phyloP scores from a whole-genome alignment of 2,113 vertebrate species.

The Gnathonemus longibarbis region DNA sequence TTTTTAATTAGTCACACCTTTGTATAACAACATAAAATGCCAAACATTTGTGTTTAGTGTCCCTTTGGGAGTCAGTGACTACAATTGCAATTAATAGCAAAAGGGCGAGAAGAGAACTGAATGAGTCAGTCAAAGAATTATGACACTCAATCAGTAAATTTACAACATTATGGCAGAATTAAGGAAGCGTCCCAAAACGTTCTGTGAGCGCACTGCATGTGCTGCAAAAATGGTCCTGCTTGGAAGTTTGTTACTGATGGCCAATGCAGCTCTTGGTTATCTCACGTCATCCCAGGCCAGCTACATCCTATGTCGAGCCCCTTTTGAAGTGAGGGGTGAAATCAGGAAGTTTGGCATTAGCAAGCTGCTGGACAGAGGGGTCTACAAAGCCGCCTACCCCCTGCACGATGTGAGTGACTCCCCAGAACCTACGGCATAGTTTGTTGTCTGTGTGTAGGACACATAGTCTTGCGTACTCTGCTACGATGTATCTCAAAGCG shows the following conservation, averaged over 20 bases:
- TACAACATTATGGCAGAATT: background rate
- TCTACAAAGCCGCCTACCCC: constrained; percentile 89
- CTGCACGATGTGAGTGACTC: constrained; percentile 80
- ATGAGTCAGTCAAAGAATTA: background rate
- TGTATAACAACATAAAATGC: background rate
- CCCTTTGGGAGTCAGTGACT: background rate
- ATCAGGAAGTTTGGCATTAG: constrained; percentile 83
- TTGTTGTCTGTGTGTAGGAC: constrained; percentile 46
- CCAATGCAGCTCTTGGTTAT: background rate
- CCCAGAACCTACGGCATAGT: background rate
- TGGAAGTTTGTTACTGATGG: background rate
- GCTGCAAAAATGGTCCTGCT: background rate
- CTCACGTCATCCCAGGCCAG: constrained; percentile 57
- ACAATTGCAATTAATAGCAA: background rate
- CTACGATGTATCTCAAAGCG: background rate
- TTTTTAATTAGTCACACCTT: background rate
- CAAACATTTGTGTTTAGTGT: background rate
- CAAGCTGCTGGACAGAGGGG: constrained; percentile 72
- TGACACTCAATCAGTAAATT: background rate
- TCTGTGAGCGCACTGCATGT: background rate
- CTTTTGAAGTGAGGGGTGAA: constrained; percentile 66
- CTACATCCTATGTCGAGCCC: constrained; percentile 78
- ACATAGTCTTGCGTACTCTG: background rate
- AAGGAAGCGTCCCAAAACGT: background rate
- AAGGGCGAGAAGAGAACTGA: background rate